Evolutionary conservation across 2,888 invertebrate genomes (phyloP).

Genomic region (Drosophila fungiperda): DNA sequence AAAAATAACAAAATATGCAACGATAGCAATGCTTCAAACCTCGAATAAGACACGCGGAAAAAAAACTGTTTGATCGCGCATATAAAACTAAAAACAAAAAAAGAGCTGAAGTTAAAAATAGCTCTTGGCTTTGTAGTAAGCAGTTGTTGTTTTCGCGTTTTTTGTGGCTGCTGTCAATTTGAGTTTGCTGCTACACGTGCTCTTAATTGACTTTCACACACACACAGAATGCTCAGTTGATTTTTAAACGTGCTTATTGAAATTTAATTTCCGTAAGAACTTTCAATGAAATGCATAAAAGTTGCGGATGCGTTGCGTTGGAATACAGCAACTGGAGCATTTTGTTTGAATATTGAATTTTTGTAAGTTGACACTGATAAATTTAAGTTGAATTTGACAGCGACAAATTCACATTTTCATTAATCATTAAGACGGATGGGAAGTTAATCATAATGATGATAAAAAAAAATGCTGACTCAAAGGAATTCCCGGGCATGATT

Average conservation of each 20-base stretch:
- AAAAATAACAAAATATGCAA: constrained; percentile 32
- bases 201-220: constrained; percentile 77
- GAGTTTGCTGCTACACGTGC: constrained; percentile 66
- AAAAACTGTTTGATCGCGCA: constrained; percentile 33
- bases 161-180: constrained; percentile 15
- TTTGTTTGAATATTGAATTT: background rate
- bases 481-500: constrained; percentile 46
- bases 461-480: constrained; percentile 38
- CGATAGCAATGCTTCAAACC: constrained; percentile 49
- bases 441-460: constrained; percentile 44
- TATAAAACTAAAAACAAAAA: constrained; percentile 35
- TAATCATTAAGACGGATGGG: constrained; percentile 1
- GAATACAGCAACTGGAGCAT: background rate
- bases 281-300: constrained; percentile 39
- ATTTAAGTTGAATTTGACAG: background rate
- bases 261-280: constrained; percentile 57
- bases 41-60: constrained; percentile 47
- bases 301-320: constrained; percentile 25
- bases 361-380: background rate
- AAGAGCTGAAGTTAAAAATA: constrained; percentile 16
- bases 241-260: constrained; percentile 45
- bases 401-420: constrained; percentile 37
- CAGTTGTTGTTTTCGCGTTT: constrained; percentile 20
- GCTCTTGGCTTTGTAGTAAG: background rate
- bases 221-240: constrained; percentile 10